Evolutionary conservation across 2,888 invertebrate genomes (phyloP), one percentile per base, ranked within the genome.

Genomic region (Gastracanthus pulcherrimus): DNA sequence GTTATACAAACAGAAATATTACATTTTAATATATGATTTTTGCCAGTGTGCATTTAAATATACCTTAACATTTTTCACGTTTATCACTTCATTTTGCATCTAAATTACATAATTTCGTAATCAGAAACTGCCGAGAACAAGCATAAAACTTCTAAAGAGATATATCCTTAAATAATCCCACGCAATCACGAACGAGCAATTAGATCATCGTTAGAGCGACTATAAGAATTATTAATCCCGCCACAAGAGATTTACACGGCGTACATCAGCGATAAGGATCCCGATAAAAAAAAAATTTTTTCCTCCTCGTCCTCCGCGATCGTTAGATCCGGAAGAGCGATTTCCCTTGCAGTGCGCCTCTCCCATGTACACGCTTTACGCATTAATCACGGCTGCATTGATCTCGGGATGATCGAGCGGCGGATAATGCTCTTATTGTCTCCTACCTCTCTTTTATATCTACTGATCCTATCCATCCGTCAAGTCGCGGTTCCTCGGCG

Each of bases 131-230:
- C n/a, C 26, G 38, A n/a, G 29, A 62, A 48, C 4, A 31, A 16
- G 19, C 3, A 7, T 0, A 31, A 62, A 74, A 62, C 16, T 55
- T 4, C 23, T 26, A 1, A 7, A 3, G n/a, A 3, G 31, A 67
- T 31, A 45, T 36, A 34, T 70, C 26, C 51, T 9, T n/a, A 23
- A 51, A 51, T 51, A 19, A 36, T 41, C n/a, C 29, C 41, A 23
- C 36, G 66, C 29, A 26, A 67, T 76, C 29, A 55, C 38, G 38
- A 41, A 11, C 31, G 19, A 1, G 51, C 41, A 58, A 48, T 69
- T 76, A 69, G 34, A 69, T 76, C 31, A 45, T 67, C 76, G 58
- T 67, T 76, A 76, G 13, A 29, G 36, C 1, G 7, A 3, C 55
- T 13, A 31, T 9, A 9, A 64, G 48, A 62, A 45, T 62, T 9